Percentiles rank a stretch among this genome's conserved stretches.
Evolutionary conservation across 2,888 invertebrate species (phyloP).

Genomic region (Stratiomys singularior): DNA sequence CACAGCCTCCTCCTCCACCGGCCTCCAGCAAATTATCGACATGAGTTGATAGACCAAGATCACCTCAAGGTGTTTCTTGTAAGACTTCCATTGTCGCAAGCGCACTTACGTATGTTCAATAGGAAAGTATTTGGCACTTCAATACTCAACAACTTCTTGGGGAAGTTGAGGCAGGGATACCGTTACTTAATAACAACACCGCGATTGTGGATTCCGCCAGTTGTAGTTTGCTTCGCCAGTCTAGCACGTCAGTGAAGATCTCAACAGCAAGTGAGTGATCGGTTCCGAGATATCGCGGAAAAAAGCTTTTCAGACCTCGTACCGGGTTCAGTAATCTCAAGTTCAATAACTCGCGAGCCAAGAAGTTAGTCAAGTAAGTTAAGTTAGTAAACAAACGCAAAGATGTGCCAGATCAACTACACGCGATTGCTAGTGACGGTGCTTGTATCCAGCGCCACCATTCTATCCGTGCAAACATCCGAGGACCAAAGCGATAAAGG

Average conservation of each 20-base stretch:
- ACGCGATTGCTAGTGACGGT: slow-evolving; percentile 40
- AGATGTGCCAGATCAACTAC: slow-evolving; percentile 44
- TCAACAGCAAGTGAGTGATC: background rate
- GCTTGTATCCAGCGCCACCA: slow-evolving; percentile 29
- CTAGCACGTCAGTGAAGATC: background rate
- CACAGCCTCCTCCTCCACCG: too few species aligned
- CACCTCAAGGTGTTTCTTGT: background rate
- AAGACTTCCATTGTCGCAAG: slow-evolving; percentile 21
- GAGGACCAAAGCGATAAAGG: slow-evolving; percentile 5
- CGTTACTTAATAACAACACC: slow-evolving; percentile 47
- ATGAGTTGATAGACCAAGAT: background rate
- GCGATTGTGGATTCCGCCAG: slow-evolving; percentile 17
- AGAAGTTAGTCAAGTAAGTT: slow-evolving; percentile 9
- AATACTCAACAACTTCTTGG: background rate
- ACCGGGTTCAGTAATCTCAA: slow-evolving; percentile 27
- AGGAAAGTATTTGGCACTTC: slow-evolving; percentile 7
- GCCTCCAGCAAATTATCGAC: background rate
- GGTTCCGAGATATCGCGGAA: background rate
- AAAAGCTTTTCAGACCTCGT: background rate
- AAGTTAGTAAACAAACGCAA: slow-evolving; percentile 22
- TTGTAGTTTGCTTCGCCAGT: slow-evolving; percentile 20
- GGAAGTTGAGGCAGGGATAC: slow-evolving; percentile 46
- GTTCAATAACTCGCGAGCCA: slow-evolving; percentile 14
- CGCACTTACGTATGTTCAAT: background rate
- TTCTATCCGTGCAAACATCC: background rate